Percentiles rank a stretch among this genome's conserved stretches.
phyloP scores from a whole-genome alignment of 2,797 vertebrate genomes.

The Synanceia verrucosa region DNA sequence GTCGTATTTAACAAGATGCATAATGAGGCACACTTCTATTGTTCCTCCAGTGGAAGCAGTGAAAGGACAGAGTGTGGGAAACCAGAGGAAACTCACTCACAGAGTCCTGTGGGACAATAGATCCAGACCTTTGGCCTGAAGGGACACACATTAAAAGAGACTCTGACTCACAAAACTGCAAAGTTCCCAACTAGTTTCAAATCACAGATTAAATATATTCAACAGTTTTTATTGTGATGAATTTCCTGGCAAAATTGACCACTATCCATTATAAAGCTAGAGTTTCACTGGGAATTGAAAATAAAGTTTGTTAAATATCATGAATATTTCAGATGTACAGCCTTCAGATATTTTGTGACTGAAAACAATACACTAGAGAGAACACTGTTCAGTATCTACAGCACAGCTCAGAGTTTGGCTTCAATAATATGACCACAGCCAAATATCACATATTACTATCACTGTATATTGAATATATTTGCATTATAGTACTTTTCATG shows the following conservation, averaged over 20 bases:
- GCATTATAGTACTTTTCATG: background rate
- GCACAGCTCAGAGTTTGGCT: background rate
- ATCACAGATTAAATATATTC: background rate
- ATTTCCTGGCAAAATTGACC: background rate
- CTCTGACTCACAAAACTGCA: background rate
- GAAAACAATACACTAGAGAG: background rate
- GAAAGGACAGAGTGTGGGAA: conserved; percentile 57
- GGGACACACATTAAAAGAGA: background rate
- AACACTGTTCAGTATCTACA: background rate
- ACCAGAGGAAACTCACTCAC: conserved; percentile 48
- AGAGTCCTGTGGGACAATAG: conserved; percentile 36
- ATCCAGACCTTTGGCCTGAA: conserved; percentile 32
- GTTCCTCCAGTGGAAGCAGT: conserved; percentile 34
- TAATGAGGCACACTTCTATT: conserved; percentile 64
- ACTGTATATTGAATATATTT: background rate
- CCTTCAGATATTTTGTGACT: background rate
- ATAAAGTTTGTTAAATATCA: background rate
- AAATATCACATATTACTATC: background rate
- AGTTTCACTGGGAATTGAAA: background rate
- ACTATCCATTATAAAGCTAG: background rate
- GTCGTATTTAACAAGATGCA: background rate
- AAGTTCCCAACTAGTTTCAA: background rate
- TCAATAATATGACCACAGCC: background rate
- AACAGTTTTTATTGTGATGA: background rate
- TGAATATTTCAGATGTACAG: background rate